Evolutionary conservation across 1,140 invertebrate species (phyloP).

Genomic region (Zeugodacus cucurbitae): DNA sequence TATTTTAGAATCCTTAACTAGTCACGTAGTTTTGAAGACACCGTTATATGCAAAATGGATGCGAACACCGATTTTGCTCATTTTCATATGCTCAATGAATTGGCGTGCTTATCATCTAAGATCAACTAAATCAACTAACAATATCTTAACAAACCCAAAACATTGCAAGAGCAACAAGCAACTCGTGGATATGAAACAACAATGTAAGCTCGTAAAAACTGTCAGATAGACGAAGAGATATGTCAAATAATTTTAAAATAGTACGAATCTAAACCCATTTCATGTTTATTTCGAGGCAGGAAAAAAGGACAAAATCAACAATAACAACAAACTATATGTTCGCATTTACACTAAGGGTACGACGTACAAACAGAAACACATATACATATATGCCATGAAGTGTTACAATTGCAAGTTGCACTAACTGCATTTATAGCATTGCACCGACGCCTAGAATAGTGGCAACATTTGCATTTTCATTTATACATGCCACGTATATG

Average conservation of each 20-base stretch:
- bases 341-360: too few species aligned
- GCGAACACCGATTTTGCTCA: too few species aligned
- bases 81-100: too few species aligned
- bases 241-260: conserved; percentile 66
- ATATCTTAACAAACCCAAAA: background rate
- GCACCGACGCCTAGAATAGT: background rate
- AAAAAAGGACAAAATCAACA: background rate
- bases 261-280: conserved; percentile 62
- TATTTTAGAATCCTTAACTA: too few species aligned
- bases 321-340: background rate
- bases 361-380: background rate
- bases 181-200: background rate
- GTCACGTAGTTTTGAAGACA: too few species aligned
- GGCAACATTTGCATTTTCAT: conserved; percentile 13
- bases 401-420: conserved; percentile 1
- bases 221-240: conserved; percentile 62
- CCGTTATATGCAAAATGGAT: too few species aligned
- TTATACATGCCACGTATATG: background rate
- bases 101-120: background rate
- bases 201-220: background rate
- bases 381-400: background rate
- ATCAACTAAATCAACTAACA: background rate
- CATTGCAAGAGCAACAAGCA: background rate
- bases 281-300: conserved; percentile 50
- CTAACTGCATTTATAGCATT: background rate